A percentile compares a stretch with the other conserved stretches of the same genome.
These are phyloP conservation scores for Pomacea canaliculata DNA, from an alignment of 2,888 invertebrate genomes.

Conservation along the genomic window DNA sequence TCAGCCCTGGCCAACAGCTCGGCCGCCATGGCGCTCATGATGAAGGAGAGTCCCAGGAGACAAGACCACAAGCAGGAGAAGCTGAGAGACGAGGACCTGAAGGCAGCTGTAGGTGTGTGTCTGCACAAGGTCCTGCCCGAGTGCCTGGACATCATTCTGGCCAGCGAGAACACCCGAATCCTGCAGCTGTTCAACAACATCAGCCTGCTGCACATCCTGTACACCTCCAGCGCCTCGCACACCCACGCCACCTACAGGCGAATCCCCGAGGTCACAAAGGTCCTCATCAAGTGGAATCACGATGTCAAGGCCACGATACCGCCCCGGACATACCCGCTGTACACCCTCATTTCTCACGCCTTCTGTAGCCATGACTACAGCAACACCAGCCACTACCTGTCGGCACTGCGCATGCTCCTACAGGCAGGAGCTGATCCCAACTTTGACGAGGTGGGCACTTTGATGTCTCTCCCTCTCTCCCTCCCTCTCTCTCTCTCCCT, in stretches of 20 bases:
- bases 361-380: slow-evolving; percentile 50
- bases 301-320: slow-evolving; percentile 49
- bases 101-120: slow-evolving; percentile 48
- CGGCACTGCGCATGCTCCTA: slow-evolving; percentile 46
- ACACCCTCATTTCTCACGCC: slow-evolving; percentile 56
- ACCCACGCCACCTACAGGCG: slow-evolving; percentile 42
- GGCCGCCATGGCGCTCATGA: slow-evolving; percentile 44
- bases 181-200: slow-evolving; percentile 49
- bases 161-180: slow-evolving; percentile 32
- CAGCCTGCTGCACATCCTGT: slow-evolving; percentile 60
- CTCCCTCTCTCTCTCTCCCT: too few species aligned
- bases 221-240: slow-evolving; percentile 41
- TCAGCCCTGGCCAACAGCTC: slow-evolving; percentile 52
- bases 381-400: slow-evolving; percentile 50
- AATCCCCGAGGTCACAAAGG: slow-evolving; percentile 49
- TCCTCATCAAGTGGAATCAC: slow-evolving; percentile 52
- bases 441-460: slow-evolving; percentile 51
- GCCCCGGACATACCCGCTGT: slow-evolving; percentile 58
- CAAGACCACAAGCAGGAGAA: slow-evolving; percentile 33
- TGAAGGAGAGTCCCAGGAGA: slow-evolving; percentile 24
- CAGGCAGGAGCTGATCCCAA: slow-evolving; percentile 58
- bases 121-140: slow-evolving; percentile 47
- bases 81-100: slow-evolving; percentile 42
- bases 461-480: too few species aligned
- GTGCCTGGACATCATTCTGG: slow-evolving; percentile 53